Conservation (phyloP, 2,888 invertebrate species). For the Apotomis betuletana region DNA sequence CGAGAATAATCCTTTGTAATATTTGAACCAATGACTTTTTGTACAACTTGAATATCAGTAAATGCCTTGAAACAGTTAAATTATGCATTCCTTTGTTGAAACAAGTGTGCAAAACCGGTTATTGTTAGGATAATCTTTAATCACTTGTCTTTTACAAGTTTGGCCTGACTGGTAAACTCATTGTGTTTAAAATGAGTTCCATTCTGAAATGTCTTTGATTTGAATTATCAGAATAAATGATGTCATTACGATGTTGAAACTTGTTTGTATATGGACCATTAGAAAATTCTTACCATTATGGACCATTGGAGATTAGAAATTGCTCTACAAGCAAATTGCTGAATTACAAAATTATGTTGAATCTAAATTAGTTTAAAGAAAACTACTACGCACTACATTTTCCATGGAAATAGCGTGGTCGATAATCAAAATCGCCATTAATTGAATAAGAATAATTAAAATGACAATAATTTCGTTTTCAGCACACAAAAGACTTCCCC, state of each 20-base stretch:
- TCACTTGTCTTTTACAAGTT: not conserved
- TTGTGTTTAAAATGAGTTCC: not conserved
- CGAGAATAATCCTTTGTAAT: too few relatives aligned
- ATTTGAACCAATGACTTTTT: too few relatives aligned
- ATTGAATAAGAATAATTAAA: too few relatives aligned
- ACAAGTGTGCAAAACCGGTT: slow-evolving; percentile 9
- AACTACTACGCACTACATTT: too few relatives aligned
- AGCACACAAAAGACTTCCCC: slow-evolving; percentile 99
- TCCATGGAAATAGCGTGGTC: too few relatives aligned
- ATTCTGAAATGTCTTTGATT: not conserved
- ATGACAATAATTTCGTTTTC: slow-evolving; percentile 44
- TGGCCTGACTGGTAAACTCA: not conserved
- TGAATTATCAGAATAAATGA: not conserved
- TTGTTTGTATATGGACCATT: not conserved
- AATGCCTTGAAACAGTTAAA: slow-evolving; percentile 8
- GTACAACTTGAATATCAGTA: not conserved
- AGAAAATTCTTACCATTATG: too few relatives aligned
- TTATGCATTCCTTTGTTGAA: slow-evolving; percentile 18
- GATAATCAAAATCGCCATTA: too few relatives aligned
- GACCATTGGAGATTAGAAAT: too few relatives aligned
- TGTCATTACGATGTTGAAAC: not conserved
- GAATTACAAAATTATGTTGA: too few relatives aligned
- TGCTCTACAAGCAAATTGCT: too few relatives aligned
- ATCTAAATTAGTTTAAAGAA: too few relatives aligned
- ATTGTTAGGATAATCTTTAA: slow-evolving; percentile 4